These are phyloP conservation scores for Crambe crambe DNA, from an alignment of 37 sponge, comb jelly and placozoan genomes.

Conservation along the genomic window DNA sequence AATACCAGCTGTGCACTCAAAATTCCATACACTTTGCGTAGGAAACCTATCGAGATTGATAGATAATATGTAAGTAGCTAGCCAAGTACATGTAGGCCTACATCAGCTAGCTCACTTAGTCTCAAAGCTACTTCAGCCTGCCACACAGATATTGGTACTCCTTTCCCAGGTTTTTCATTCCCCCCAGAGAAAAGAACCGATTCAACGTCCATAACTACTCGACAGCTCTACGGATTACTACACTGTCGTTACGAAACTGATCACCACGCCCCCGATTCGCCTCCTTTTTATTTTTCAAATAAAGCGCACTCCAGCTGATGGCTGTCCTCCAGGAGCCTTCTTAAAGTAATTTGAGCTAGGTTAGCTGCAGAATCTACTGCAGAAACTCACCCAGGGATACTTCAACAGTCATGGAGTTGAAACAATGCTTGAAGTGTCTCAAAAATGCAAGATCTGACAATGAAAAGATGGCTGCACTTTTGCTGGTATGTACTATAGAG, in stretches of 20 bases:
- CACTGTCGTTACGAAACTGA: no score
- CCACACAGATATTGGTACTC: slow-evolving; percentile 58
- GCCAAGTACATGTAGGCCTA: neutral
- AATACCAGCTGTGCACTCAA: slow-evolving; percentile 77
- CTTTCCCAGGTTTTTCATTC: slow-evolving; percentile 20
- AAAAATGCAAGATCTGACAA: slow-evolving; percentile 64
- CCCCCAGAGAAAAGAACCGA: slow-evolving; percentile 5
- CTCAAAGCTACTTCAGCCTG: slow-evolving; percentile 74
- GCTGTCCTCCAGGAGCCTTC: neutral
- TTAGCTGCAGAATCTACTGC: neutral
- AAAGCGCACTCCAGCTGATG: neutral
- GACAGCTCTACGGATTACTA: no score
- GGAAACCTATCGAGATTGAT: slow-evolving; percentile 63
- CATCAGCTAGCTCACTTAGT: slow-evolving; percentile 46
- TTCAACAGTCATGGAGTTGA: slow-evolving; percentile 57
- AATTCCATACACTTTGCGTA: slow-evolving; percentile 95
- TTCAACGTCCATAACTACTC: slow-evolving; percentile 70
- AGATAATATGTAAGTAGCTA: neutral
- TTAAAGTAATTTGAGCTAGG: no score
- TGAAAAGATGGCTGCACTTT: slow-evolving; percentile 75
- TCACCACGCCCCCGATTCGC: neutral
- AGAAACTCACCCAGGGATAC: no score
- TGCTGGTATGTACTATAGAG: slow-evolving; percentile 57
- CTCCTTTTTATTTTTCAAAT: neutral
- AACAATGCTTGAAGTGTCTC: slow-evolving; percentile 32